phyloP scores from a whole-genome alignment of 2,113 vertebrate genomes.

The Mus pahari region DNA sequence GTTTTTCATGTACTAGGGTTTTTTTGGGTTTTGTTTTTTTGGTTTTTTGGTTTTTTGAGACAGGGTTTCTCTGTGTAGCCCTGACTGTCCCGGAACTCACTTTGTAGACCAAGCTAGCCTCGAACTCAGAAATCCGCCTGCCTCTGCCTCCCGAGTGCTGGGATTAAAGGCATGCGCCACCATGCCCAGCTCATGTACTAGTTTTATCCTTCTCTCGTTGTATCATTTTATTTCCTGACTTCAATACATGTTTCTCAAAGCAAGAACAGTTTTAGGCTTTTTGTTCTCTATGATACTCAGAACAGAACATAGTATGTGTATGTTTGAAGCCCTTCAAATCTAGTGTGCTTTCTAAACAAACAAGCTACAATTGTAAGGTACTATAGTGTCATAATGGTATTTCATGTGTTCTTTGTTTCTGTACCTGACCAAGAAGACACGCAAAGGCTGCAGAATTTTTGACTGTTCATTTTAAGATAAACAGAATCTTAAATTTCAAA shows the following conservation, averaged over 20 bases:
- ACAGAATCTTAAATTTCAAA: constrained; percentile 58
- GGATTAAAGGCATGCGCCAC: too few species aligned
- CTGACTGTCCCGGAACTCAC: too few species aligned
- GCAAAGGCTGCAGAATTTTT: background rate
- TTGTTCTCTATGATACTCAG: background rate
- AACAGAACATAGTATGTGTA: background rate
- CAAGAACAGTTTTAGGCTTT: constrained; percentile 19
- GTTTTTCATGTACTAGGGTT: too few species aligned
- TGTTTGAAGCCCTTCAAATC: constrained; percentile 8
- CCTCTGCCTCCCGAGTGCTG: too few species aligned
- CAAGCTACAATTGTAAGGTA: background rate
- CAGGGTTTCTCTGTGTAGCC: too few species aligned
- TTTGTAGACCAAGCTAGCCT: too few species aligned
- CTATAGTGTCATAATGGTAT: background rate
- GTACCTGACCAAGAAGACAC: background rate
- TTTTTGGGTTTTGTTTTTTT: too few species aligned
- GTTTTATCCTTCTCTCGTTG: constrained; percentile 46
- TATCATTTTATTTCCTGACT: constrained; percentile 17
- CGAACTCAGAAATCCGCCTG: too few species aligned
- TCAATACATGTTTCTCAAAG: constrained; percentile 32
- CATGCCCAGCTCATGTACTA: too few species aligned
- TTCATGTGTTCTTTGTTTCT: constrained; percentile 1
- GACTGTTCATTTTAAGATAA: constrained; percentile 27
- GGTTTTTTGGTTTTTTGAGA: too few species aligned
- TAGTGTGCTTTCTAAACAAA: constrained; percentile 24